A percentile compares a stretch with the other conserved stretches of the same genome.
phyloP scores from a whole-genome alignment of 2,888 invertebrate genomes.

The Myathropa florea region DNA sequence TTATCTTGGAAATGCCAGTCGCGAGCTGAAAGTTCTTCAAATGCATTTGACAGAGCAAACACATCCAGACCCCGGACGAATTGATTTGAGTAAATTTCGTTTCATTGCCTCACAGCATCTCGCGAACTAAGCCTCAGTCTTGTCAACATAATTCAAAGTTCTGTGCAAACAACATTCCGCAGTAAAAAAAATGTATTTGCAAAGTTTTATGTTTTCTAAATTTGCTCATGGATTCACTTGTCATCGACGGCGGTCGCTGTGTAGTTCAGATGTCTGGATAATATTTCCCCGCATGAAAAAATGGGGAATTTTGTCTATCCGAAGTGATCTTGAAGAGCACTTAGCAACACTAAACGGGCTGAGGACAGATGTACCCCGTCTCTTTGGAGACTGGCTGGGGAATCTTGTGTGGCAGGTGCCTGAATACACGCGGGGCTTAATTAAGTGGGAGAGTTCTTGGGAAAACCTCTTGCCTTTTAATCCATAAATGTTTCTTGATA shows the following conservation, averaged over 20 bases:
- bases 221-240: background rate
- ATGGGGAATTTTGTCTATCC: background rate
- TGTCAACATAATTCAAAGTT: conserved; percentile 17
- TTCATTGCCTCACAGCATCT: background rate
- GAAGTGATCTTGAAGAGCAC: background rate
- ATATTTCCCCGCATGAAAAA: background rate
- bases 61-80: background rate
- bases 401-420: background rate
- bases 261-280: background rate
- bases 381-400: background rate
- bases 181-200: background rate
- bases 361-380: background rate
- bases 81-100: background rate
- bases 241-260: background rate
- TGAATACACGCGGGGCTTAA: background rate
- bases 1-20: background rate
- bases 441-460: background rate
- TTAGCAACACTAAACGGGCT: background rate
- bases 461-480: background rate
- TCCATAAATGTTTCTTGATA: background rate
- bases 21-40: background rate
- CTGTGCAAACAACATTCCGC: background rate
- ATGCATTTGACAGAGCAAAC: background rate
- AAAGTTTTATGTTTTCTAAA: conserved; percentile 3
- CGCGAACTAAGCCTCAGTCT: background rate